Evolutionary conservation across 2,797 vertebrate species (phyloP).

Genomic region (Sarcophilus harrisii): DNA sequence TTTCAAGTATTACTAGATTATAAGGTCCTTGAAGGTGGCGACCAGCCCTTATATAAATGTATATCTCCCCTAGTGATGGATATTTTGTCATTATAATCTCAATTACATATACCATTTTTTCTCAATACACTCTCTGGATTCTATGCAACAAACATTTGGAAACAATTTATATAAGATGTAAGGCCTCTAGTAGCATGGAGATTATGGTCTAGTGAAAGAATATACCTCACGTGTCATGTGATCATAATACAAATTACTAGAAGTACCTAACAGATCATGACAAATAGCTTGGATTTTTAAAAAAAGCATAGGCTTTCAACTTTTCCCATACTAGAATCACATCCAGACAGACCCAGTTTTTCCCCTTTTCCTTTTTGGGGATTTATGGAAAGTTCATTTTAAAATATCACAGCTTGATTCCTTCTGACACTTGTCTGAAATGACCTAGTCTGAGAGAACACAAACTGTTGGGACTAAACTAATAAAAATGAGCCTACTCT

Average conservation of each 20-base stretch:
- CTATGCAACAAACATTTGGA: not conserved
- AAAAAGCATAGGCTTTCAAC: constrained; percentile 48
- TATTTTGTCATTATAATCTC: not conserved
- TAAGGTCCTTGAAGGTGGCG: not conserved
- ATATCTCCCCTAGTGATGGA: not conserved
- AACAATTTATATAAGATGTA: not conserved
- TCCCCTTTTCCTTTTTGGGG: not conserved
- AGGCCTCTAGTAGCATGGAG: not conserved
- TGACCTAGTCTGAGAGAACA: not conserved
- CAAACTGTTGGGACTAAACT: not conserved
- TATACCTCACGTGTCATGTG: not conserved
- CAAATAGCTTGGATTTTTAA: constrained; percentile 59
- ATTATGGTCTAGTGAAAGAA: not conserved
- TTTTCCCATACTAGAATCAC: not conserved
- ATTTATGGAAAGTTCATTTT: not conserved
- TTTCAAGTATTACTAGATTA: not conserved
- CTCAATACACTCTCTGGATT: not conserved
- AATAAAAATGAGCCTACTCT: not conserved
- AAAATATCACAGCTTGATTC: not conserved
- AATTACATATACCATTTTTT: not conserved
- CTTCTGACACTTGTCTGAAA: not conserved
- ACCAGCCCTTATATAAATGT: not conserved
- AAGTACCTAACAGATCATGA: not conserved
- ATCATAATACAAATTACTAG: not conserved
- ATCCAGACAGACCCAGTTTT: constrained; percentile 6